Conservation (phyloP, 1,140 invertebrate genomes). For the Sinonovacula constricta region DNA sequence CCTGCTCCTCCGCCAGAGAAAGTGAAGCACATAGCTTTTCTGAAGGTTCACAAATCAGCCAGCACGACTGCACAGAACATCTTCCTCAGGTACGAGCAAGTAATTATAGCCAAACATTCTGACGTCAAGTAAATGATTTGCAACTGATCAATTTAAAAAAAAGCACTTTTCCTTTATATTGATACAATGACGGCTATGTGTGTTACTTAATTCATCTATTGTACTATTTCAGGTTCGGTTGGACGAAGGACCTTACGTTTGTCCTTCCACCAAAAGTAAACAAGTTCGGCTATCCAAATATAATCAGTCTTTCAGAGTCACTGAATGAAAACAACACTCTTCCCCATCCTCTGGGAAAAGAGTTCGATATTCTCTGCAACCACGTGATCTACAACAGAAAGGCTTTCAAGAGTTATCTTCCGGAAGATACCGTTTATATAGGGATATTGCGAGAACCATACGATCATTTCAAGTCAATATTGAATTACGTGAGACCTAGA, state of each 20-base stretch:
- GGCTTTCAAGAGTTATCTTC: conserved; percentile 51
- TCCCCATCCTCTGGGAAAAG: conserved; percentile 48
- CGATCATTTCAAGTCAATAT: conserved; percentile 48
- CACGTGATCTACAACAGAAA: too few relatives aligned
- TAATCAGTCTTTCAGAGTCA: conserved; percentile 32
- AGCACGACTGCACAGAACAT: conserved; percentile 57
- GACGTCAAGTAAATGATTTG: not conserved
- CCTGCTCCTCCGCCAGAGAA: too few relatives aligned
- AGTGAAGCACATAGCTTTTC: conserved; percentile 54
- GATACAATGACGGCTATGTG: not conserved
- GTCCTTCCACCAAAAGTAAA: conserved; percentile 35
- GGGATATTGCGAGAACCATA: conserved; percentile 60
- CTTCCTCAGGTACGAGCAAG: conserved; percentile 37
- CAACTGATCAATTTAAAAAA: not conserved
- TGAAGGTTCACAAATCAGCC: conserved; percentile 59
- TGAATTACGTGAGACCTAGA: conserved; percentile 49
- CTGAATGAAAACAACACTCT: conserved; percentile 37
- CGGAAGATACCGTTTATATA: conserved; percentile 53
- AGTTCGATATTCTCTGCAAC: conserved; percentile 54
- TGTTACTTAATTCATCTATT: not conserved
- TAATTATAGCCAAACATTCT: not conserved
- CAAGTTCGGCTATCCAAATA: conserved; percentile 42
- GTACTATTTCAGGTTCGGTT: conserved; percentile 38
- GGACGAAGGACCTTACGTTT: conserved; percentile 42
- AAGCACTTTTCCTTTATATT: not conserved